Base-by-base conservation (phyloP, 2,113 vertebrate species). In the Sorex araneus region DNA sequence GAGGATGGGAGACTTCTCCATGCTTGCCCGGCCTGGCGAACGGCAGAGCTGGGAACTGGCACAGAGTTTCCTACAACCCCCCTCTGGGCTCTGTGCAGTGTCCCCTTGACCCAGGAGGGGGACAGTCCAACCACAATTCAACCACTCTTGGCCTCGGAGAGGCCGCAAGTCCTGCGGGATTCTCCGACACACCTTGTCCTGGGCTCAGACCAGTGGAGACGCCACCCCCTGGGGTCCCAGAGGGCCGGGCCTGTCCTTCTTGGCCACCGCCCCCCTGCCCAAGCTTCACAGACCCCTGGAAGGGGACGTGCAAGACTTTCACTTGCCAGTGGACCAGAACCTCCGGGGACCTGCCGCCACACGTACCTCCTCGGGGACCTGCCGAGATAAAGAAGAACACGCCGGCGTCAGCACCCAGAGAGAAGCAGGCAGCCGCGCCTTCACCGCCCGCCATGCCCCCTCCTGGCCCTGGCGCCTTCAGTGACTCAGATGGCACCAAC, bases 281-380 rank as follows among this genome's bases (percentile, higher is more conserved):
- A 0, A 1, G 50, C 34, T 50, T 57, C 43, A 8, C 2, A 4
- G 43, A 73, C 25, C 23, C 75, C 60, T 0, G 21, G 21, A 54
- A 77, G 64, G 1, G 1, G 75, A 13, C 11, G 86, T 60, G 2
- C 45, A 54, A 78, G 71, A 47, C 80, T 63, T 54, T 73, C 0
- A 3, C 47, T 1, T 8, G 32, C 3, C 0, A 69, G 57, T 1
- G 7, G 74, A 81, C 70, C 43, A 43, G 1, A 34, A 43, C 9
- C 84, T 66, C 80, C 8, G 25, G 43, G 79, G 27, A n/a, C 67
- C n/a, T 8, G 0, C 0, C 0, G 9, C 27, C 77, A 1, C 91
- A 98, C 98, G 0, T 97, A 98, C 98, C 98, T 98, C 97, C 16
- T 96, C 97, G 0, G 98, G 98, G 79, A 98, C 97, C 98, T 98